Conservation (phyloP, 2,797 vertebrate species). For the Manis crassicaudata region DNA sequence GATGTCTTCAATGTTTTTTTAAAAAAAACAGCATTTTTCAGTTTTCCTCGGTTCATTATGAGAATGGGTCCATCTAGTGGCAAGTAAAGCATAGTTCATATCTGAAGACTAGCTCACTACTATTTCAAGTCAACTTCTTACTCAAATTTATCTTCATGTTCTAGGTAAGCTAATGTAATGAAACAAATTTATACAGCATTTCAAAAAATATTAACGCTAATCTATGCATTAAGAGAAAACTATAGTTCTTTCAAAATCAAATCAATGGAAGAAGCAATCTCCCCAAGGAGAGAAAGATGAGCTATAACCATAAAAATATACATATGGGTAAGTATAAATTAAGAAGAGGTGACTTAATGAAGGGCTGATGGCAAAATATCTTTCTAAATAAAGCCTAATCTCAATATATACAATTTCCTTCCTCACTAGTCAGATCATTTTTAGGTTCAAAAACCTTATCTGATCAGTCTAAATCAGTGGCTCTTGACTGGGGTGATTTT, state of each 20-base stretch:
- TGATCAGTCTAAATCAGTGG: neutral
- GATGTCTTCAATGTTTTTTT: neutral
- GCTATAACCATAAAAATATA: neutral
- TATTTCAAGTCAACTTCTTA: slow-evolving; percentile 43
- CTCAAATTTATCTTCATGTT: slow-evolving; percentile 40
- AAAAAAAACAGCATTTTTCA: neutral
- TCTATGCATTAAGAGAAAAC: neutral
- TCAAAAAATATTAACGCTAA: slow-evolving; percentile 12
- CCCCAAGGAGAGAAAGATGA: neutral
- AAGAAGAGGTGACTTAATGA: neutral
- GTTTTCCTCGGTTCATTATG: slow-evolving; percentile 35
- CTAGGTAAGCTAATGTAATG: neutral
- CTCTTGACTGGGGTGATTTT: neutral
- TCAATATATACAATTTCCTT: neutral
- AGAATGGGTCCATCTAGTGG: slow-evolving; percentile 83
- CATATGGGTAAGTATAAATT: neutral
- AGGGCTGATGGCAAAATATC: neutral
- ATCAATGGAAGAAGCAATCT: neutral
- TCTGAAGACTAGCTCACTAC: slow-evolving; percentile 1
- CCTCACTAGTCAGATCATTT: slow-evolving; percentile 13
- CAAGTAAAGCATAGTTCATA: neutral
- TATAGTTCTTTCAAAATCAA: slow-evolving; percentile 32
- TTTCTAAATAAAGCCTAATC: slow-evolving; percentile 21
- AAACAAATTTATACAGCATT: slow-evolving; percentile 24
- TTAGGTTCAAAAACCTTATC: neutral